phyloP scores from a whole-genome alignment of 2,888 invertebrate species.

The Crepidodera aurea region DNA sequence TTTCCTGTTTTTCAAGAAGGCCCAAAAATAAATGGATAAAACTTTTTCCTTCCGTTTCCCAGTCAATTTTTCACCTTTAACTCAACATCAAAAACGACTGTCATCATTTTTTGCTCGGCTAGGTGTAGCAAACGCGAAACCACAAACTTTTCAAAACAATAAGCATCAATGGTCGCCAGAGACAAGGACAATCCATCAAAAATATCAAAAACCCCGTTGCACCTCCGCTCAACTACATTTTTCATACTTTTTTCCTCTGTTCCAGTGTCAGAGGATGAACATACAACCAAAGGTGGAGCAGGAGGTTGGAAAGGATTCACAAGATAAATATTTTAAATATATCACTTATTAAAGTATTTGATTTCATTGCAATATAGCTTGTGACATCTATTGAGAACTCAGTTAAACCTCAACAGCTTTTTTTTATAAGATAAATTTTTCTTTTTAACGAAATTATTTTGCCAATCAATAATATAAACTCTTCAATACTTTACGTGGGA shows the following conservation, averaged over 20 bases:
- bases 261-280: background rate
- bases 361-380: too few species aligned
- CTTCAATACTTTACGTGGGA: too few species aligned
- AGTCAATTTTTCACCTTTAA: background rate
- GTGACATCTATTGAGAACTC: too few species aligned
- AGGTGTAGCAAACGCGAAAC: constrained; percentile 12
- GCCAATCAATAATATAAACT: too few species aligned
- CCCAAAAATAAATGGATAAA: too few species aligned
- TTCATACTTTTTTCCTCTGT: background rate
- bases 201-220: constrained; percentile 2
- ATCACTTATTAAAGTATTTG: too few species aligned
- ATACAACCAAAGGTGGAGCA: background rate
- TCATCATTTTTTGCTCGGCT: constrained; percentile 8
- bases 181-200: constrained; percentile 10
- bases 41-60: background rate
- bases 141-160: constrained; percentile 22
- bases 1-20: too few species aligned
- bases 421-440: too few species aligned
- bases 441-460: too few species aligned
- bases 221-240: constrained; percentile 5
- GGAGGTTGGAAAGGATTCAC: too few species aligned
- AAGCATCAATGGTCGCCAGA: constrained; percentile 14
- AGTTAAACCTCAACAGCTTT: too few species aligned
- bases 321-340: background rate
- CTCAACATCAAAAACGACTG: background rate